phyloP scores from a whole-genome alignment of 1,140 invertebrate species.

The Andrena cerasifolii region DNA sequence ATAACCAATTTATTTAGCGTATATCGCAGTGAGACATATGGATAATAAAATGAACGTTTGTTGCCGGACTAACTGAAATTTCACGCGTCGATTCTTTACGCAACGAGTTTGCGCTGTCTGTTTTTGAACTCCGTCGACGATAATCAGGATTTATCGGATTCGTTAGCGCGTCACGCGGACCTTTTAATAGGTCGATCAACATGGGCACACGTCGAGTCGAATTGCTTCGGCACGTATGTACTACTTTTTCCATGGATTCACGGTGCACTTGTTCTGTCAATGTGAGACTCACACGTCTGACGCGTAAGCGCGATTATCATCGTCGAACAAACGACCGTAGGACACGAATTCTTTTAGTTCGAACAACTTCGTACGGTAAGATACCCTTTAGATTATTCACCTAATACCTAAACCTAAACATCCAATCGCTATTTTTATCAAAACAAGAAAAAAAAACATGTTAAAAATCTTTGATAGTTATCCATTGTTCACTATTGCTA shows the following conservation, averaged over 20 bases:
- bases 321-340: slow-evolving; percentile 60
- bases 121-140: not conserved
- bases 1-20: not conserved
- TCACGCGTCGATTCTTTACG: no score
- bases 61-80: no score
- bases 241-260: slow-evolving; percentile 49
- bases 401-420: slow-evolving; percentile 81
- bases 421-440: slow-evolving; percentile 82
- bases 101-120: not conserved
- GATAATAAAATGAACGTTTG: no score
- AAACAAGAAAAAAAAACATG: slow-evolving; percentile 78
- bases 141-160: not conserved
- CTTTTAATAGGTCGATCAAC: not conserved
- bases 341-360: slow-evolving; percentile 53
- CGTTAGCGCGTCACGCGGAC: not conserved
- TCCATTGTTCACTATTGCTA: slow-evolving; percentile 82
- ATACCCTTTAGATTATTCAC: slow-evolving; percentile 78
- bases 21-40: no score
- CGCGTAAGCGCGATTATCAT: slow-evolving; percentile 58
- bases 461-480: slow-evolving; percentile 82
- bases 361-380: slow-evolving; percentile 70
- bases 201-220: not conserved
- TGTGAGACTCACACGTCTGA: slow-evolving; percentile 47
- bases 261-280: slow-evolving; percentile 38
- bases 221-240: not conserved